Conservation (phyloP, 2,888 invertebrate genomes). For the Tipula lateralis region DNA sequence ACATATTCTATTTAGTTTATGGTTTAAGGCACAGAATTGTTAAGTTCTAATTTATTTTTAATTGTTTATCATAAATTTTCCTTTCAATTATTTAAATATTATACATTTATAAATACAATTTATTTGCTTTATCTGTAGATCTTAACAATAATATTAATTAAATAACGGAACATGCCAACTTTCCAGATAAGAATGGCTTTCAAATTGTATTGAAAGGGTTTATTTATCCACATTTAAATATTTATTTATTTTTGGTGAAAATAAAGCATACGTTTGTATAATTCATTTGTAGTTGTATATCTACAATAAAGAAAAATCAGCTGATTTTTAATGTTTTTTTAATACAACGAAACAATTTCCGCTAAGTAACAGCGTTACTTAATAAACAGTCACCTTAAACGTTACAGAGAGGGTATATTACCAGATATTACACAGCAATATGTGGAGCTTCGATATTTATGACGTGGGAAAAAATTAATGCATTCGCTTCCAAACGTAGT, state of each 20-base stretch:
- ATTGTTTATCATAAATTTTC: background rate
- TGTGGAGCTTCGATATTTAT: too few relatives aligned
- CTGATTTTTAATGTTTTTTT: too few relatives aligned
- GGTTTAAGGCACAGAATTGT: background rate
- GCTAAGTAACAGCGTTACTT: too few relatives aligned
- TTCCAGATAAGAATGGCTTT: background rate
- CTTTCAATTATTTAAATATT: background rate
- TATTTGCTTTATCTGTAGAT: background rate
- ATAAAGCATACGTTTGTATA: background rate
- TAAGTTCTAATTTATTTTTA: background rate
- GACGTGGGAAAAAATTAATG: too few relatives aligned
- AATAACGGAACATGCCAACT: background rate
- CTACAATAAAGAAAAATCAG: too few relatives aligned
- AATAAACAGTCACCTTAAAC: too few relatives aligned
- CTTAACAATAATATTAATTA: background rate
- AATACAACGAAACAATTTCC: too few relatives aligned
- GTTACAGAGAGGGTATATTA: too few relatives aligned
- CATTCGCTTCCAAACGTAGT: too few relatives aligned
- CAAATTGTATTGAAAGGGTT: background rate
- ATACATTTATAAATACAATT: background rate
- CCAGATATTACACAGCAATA: too few relatives aligned
- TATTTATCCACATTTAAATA: background rate
- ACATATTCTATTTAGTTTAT: background rate
- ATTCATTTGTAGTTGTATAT: background rate
- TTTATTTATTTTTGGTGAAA: background rate